Evolutionary conservation across 1,140 invertebrate genomes (phyloP).

Genomic region (Hesperophylax magnus): DNA sequence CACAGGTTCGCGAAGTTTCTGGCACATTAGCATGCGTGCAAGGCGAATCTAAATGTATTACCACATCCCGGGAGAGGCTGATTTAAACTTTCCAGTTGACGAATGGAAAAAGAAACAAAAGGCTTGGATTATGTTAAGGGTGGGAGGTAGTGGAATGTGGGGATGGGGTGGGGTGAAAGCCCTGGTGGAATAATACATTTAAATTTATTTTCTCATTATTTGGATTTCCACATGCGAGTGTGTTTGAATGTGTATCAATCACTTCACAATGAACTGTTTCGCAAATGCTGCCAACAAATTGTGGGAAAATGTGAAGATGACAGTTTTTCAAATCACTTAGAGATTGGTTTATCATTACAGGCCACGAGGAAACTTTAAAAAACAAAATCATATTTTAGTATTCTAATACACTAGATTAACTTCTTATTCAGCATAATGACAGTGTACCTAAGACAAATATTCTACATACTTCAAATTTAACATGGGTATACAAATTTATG

Average conservation of each 20-base stretch:
- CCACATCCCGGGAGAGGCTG: conserved; percentile 43
- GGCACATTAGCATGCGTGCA: conserved; percentile 53
- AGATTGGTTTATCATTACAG: too few species aligned
- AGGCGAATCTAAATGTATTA: conserved; percentile 49
- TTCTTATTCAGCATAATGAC: too few species aligned
- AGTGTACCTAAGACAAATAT: too few species aligned
- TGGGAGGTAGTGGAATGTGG: too few species aligned
- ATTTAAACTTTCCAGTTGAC: conserved; percentile 49
- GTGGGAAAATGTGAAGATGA: too few species aligned
- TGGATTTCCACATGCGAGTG: conserved; percentile 40
- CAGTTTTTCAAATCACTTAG: too few species aligned
- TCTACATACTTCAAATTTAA: too few species aligned
- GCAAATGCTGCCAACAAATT: background rate
- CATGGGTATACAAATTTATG: too few species aligned
- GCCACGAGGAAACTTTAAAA: too few species aligned
- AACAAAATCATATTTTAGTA: too few species aligned
- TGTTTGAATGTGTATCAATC: conserved; percentile 44
- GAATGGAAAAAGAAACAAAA: conserved; percentile 50
- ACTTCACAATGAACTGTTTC: conserved; percentile 17
- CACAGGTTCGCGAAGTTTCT: background rate
- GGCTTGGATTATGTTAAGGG: conserved; percentile 42
- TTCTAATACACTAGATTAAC: too few species aligned
- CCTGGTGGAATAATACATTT: conserved; percentile 18
- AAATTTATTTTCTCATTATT: conserved; percentile 39
- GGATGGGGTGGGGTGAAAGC: background rate